These are phyloP conservation scores for Tyto alba DNA, from an alignment of 2,113 vertebrate genomes.

Conservation along the genomic window DNA sequence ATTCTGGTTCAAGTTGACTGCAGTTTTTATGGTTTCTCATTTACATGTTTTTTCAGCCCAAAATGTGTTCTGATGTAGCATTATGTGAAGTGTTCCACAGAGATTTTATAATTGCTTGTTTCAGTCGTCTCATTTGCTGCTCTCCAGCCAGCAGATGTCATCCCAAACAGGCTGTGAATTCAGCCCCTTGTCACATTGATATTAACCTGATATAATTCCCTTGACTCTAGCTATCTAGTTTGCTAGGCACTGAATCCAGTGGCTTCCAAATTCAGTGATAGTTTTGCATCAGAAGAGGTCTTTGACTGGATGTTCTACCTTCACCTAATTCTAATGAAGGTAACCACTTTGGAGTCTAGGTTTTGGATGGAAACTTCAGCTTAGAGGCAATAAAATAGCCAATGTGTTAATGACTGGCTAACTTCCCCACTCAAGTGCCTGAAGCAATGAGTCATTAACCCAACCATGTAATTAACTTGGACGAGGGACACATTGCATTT, in stretches of 20 bases:
- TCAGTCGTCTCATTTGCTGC: not conserved
- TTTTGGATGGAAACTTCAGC: not conserved
- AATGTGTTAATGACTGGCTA: not conserved
- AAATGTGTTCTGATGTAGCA: not conserved
- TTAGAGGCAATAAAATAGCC: not conserved
- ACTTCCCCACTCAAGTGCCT: not conserved
- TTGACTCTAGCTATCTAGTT: not conserved
- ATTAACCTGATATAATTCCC: not conserved
- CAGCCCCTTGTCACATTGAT: not conserved
- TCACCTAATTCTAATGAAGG: not conserved
- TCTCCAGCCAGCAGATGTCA: not conserved
- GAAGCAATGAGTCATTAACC: conserved; percentile 37
- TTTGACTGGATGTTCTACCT: not conserved
- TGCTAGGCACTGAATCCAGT: not conserved
- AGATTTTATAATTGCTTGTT: not conserved
- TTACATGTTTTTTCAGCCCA: accelerated
- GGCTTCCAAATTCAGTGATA: not conserved
- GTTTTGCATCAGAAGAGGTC: not conserved
- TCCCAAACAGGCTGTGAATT: not conserved
- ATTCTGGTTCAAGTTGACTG: not conserved
- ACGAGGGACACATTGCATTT: conserved; percentile 11
- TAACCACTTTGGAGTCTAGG: not conserved
- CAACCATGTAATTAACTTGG: conserved; percentile 29
- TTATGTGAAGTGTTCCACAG: not conserved
- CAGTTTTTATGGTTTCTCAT: not conserved